A percentile compares a stretch with the other conserved stretches of the same genome.
phyloP scores from a whole-genome alignment of 2,797 vertebrate genomes.

The Scomberomorus guttatus region DNA sequence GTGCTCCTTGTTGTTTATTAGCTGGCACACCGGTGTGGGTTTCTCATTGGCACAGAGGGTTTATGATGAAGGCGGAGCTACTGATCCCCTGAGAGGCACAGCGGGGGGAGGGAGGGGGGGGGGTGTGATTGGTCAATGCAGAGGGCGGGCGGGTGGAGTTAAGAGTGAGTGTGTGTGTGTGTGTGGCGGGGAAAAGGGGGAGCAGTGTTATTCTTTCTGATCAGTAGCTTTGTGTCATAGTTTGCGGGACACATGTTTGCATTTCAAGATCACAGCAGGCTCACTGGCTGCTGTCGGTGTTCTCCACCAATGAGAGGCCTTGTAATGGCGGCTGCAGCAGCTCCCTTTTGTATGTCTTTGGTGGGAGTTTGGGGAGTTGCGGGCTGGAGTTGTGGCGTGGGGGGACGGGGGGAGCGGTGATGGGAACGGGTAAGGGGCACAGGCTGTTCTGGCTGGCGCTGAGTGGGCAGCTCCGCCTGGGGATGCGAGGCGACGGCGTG shows the following conservation, averaged over 20 bases:
- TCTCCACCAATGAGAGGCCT: conserved; percentile 93
- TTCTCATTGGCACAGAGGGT: conserved; percentile 88
- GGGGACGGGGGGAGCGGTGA: conserved; percentile 90
- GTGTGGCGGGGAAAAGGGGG: neutral
- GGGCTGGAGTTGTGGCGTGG: conserved; percentile 94
- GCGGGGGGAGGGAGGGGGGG: conserved; percentile 15
- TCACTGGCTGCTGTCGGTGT: conserved; percentile 94
- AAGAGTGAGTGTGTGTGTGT: conserved; percentile 14
- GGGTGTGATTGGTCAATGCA: conserved; percentile 40
- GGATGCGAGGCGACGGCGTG: conserved; percentile 89
- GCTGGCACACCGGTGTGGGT: conserved; percentile 88
- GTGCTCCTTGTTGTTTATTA: conserved; percentile 57
- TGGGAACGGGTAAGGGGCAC: conserved; percentile 77
- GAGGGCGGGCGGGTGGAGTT: conserved; percentile 47
- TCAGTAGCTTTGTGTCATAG: conserved; percentile 74
- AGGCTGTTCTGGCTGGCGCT: conserved; percentile 90
- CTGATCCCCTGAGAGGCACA: conserved; percentile 90
- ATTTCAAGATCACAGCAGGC: conserved; percentile 38
- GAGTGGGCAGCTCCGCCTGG: conserved; percentile 87
- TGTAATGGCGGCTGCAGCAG: conserved; percentile 89
- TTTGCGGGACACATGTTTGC: conserved; percentile 57
- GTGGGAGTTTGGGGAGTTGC: conserved; percentile 95
- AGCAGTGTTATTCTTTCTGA: conserved; percentile 65
- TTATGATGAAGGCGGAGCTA: conserved; percentile 86
- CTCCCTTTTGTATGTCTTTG: conserved; percentile 99